These are phyloP conservation scores for Meloidogyne floridensis DNA, from an alignment of 1,140 invertebrate species.

Conservation along the genomic window DNA sequence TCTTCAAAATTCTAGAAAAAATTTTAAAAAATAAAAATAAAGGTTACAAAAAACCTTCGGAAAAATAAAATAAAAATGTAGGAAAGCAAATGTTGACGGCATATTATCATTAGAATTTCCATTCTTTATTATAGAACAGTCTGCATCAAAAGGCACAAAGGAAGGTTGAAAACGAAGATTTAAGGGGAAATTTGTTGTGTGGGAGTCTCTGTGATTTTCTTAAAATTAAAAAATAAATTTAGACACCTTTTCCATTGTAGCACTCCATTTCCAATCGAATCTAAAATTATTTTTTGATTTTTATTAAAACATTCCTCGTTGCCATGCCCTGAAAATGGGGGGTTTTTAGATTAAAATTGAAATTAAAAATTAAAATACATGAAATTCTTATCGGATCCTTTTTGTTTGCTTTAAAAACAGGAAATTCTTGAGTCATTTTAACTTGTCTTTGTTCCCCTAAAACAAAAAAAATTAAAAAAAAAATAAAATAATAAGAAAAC, in stretches of 20 bases:
- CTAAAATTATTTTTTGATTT: slow-evolving; percentile 29
- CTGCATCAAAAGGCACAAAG: slow-evolving; percentile 50
- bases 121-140: slow-evolving; percentile 18
- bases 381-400: slow-evolving; percentile 36
- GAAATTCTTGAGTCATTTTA: slow-evolving; percentile 24
- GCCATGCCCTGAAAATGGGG: slow-evolving; percentile 45
- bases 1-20: slow-evolving; percentile 54
- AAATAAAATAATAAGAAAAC: no score
- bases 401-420: slow-evolving; percentile 31
- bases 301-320: slow-evolving; percentile 48
- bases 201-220: slow-evolving; percentile 32
- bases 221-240: slow-evolving; percentile 12
- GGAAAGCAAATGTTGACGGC: slow-evolving; percentile 49
- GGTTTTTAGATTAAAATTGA: background rate
- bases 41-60: slow-evolving; percentile 27
- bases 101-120: slow-evolving; percentile 17
- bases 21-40: slow-evolving; percentile 12
- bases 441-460: no score
- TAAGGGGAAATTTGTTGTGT: slow-evolving; percentile 40
- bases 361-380: slow-evolving; percentile 35
- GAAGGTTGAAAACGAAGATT: slow-evolving; percentile 47
- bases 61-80: slow-evolving; percentile 59
- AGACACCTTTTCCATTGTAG: slow-evolving; percentile 45
- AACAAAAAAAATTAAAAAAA: no score
- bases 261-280: slow-evolving; percentile 34